A percentile compares a stretch with the other conserved stretches of the same genome.
phyloP scores from a whole-genome alignment of 2,113 vertebrate species.

The Sarotherodon lohbergeri region DNA sequence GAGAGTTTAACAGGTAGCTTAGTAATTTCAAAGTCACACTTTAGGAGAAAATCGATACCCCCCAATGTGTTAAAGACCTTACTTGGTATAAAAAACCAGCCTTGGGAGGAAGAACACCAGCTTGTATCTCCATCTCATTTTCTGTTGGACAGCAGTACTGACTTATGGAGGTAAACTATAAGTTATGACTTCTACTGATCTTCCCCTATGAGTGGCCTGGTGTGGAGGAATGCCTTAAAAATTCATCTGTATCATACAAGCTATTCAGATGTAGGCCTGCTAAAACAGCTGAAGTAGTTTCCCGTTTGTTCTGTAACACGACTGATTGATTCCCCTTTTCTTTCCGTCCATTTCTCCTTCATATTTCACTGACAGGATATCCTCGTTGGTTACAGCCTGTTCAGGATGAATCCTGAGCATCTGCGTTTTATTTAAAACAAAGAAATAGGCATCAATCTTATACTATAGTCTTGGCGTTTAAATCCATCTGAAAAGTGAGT shows the following conservation, averaged over 20 bases:
- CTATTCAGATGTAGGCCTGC: neutral
- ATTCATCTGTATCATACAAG: neutral
- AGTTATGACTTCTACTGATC: neutral
- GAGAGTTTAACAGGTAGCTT: neutral
- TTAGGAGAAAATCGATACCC: no score
- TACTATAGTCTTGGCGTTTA: neutral
- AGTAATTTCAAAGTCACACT: neutral
- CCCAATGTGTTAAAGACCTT: no score
- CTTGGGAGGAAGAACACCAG: neutral
- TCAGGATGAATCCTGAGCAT: neutral
- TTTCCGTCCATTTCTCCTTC: neutral
- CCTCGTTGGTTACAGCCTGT: neutral
- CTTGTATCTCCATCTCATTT: neutral
- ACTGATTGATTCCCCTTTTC: neutral
- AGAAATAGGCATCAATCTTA: neutral
- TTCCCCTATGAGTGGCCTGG: neutral
- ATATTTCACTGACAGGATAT: neutral
- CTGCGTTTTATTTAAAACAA: constrained; percentile 3
- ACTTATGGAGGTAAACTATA: neutral
- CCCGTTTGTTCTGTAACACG: neutral
- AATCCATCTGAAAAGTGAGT: neutral
- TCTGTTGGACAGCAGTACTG: neutral
- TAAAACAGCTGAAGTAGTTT: neutral
- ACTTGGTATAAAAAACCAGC: no score
- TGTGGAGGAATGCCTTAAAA: neutral